phyloP scores from a whole-genome alignment of 2,888 invertebrate species.

The Pachydiplax longipennis region DNA sequence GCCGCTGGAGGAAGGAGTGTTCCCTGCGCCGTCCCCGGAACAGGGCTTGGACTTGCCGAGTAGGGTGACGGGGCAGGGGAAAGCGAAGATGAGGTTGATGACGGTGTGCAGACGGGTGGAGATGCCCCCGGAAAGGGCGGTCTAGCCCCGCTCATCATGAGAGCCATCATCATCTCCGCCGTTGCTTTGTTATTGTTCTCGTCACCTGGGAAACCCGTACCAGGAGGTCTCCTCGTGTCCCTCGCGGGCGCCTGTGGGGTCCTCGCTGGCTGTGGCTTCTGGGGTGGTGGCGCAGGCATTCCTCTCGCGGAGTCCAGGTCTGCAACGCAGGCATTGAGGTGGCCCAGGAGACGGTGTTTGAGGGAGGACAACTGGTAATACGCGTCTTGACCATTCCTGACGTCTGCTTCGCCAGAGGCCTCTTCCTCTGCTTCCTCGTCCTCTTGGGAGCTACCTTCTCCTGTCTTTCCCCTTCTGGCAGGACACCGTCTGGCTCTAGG shows the following conservation, averaged over 20 bases:
- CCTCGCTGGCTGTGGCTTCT: constrained; percentile 57
- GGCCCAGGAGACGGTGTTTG: constrained; percentile 67
- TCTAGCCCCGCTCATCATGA: constrained; percentile 54
- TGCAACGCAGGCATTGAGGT: constrained; percentile 68
- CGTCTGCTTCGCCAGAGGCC: constrained; percentile 6
- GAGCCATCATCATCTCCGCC: constrained; percentile 51
- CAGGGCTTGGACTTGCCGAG: constrained; percentile 39
- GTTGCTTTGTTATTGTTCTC: constrained; percentile 58
- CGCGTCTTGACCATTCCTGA: constrained; percentile 48
- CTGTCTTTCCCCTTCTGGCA: constrained; percentile 47
- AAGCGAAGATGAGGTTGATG: constrained; percentile 54
- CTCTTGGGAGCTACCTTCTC: background rate
- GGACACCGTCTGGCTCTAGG: constrained; percentile 57
- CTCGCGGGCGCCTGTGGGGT: background rate
- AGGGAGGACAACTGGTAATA: constrained; percentile 65
- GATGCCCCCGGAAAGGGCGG: constrained; percentile 50
- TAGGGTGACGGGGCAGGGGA: constrained; percentile 56
- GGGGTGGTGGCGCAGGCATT: constrained; percentile 56
- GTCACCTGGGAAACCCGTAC: constrained; percentile 59
- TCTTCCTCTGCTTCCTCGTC: constrained; percentile 36
- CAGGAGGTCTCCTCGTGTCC: constrained; percentile 56
- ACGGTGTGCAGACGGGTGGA: constrained; percentile 50
- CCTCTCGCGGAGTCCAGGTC: constrained; percentile 64
- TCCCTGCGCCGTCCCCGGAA: constrained; percentile 44
- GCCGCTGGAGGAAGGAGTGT: constrained; percentile 25